These are phyloP conservation scores for Carettochelys insculpta DNA, from an alignment of 2,113 vertebrate genomes.

Conservation along the genomic window DNA sequence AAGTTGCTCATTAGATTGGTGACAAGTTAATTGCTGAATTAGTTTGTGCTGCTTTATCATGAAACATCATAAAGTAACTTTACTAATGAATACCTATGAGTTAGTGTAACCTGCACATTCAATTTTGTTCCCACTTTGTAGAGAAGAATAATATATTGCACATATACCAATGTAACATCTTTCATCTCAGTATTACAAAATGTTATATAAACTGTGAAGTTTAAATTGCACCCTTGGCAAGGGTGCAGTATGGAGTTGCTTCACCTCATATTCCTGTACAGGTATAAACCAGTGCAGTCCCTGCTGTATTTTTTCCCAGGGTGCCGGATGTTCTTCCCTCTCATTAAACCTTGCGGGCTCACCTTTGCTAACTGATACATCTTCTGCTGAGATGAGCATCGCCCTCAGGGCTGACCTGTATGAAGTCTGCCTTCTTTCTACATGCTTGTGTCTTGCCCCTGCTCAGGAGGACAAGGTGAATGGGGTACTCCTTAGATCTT, in stretches of 20 bases:
- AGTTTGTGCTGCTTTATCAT: neutral
- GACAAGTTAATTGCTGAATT: neutral
- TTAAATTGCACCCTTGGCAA: neutral
- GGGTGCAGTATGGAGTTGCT: neutral
- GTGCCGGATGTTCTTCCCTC: neutral
- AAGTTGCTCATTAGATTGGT: neutral
- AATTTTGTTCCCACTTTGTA: neutral
- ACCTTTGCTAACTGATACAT: neutral
- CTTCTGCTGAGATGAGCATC: neutral
- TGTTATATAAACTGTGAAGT: neutral
- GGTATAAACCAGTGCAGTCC: fast-evolving
- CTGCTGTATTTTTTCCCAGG: neutral
- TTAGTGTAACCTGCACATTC: neutral
- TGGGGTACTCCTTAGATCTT: neutral
- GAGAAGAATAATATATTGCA: neutral
- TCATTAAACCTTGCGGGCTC: neutral
- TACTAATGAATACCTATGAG: neutral
- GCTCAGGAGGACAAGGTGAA: neutral
- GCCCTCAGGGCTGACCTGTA: neutral
- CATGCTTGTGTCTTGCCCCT: neutral
- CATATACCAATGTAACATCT: neutral
- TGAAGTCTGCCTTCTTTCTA: neutral
- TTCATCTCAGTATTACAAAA: neutral
- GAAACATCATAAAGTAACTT: neutral
- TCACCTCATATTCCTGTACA: neutral